Evolutionary conservation across 2,888 invertebrate species (phyloP), one percentile per base, ranked within the genome.

Genomic region (Acanthosoma haemorrhoidale): DNA sequence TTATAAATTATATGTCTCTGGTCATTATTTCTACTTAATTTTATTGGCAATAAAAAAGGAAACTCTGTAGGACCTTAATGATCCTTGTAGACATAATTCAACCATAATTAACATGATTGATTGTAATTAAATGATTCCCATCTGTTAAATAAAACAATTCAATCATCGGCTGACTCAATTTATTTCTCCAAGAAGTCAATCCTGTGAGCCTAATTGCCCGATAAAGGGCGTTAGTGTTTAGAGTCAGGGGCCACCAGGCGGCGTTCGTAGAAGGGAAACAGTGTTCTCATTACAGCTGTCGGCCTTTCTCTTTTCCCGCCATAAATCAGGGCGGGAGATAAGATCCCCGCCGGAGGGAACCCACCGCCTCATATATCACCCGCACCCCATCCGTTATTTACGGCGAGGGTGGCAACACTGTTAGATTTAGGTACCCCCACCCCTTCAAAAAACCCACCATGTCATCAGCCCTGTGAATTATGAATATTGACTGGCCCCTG

Each of bases 211-310:
- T 51, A 51, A 51, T 51, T 51, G 51, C 51, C n/a, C 13, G 51
- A 51, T 29, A 51, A 25, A 51, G 16, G 59, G 59, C 16, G 32
- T 59, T 31, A 32, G 59, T 59, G 34, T 34, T 59, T 34, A 29
- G 32, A 21, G 36, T 11, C 38, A 41, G 61, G 25, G 51, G 51
- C 51, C 51, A 51, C 51, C 36, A 61, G 61, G 36, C n/a, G 61
- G 38, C 21, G 61, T 25, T 34, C 21, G 36, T 34, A 61, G 61
- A 34, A 25, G 64, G 64, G 64, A 36, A 64, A 64, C 64, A 38
- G 64, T 64, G 64, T 64, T 64, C 64, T 64, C 64, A 64, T 38
- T 64, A 64, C 64, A 64, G 64, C 64, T 64, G 64, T 64, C 64
- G 29, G 64, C 64, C 64, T 64, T 64, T 64, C 64, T 36, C 64